Percentiles rank a stretch among this genome's conserved stretches.
Evolutionary conservation across 2,113 vertebrate genomes (phyloP).

Genomic region (Leucoraja erinaceus): DNA sequence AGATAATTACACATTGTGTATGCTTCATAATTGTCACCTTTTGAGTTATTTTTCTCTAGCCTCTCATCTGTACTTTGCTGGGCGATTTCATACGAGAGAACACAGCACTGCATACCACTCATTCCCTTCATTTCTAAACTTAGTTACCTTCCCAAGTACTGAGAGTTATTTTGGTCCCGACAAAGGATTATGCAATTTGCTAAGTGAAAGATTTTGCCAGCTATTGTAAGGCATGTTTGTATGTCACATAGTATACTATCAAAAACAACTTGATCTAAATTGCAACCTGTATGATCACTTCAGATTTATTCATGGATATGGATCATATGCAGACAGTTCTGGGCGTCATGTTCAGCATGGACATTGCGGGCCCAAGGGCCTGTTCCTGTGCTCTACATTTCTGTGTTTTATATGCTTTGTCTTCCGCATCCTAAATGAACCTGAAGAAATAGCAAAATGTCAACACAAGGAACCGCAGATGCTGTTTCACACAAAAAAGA

Average conservation of each 20-base stretch:
- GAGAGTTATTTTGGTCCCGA: background rate
- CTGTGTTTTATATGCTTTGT: too few species aligned
- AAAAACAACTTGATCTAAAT: background rate
- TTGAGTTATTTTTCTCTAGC: background rate
- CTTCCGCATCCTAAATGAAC: too few species aligned
- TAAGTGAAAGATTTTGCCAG: background rate
- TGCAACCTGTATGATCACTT: background rate
- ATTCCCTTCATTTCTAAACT: background rate
- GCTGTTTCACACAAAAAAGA: too few species aligned
- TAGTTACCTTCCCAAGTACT: background rate
- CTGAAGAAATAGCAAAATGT: too few species aligned
- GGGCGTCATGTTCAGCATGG: too few species aligned
- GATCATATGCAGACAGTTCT: too few species aligned
- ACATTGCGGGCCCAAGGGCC: too few species aligned
- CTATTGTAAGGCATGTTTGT: background rate
- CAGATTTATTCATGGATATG: background rate
- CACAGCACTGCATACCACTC: background rate
- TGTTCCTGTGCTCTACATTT: too few species aligned
- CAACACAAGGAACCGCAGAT: too few species aligned
- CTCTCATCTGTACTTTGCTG: background rate
- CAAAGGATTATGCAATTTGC: background rate
- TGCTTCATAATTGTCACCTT: background rate
- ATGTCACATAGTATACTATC: background rate
- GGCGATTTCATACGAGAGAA: background rate
- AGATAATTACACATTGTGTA: too few species aligned